These are phyloP conservation scores for Archegozetes longisetosus DNA, from an alignment of 1,140 invertebrate genomes.

Conservation along the genomic window DNA sequence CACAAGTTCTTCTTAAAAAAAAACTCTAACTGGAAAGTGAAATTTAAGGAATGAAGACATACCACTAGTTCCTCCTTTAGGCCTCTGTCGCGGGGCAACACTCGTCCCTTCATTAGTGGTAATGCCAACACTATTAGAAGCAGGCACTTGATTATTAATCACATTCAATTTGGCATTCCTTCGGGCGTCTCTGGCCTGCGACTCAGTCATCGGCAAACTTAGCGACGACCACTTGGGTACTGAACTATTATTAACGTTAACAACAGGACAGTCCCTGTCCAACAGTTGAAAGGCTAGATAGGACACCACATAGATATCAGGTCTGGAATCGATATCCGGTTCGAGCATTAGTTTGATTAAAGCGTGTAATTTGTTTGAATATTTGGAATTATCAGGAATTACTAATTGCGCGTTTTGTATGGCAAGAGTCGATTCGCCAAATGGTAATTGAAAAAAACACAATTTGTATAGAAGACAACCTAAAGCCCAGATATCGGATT, in stretches of 20 bases:
- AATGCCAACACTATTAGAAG: constrained; percentile 23
- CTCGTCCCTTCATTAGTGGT: constrained; percentile 44
- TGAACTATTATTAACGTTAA: constrained; percentile 46
- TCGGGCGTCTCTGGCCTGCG: not conserved
- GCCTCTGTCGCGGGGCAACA: constrained; percentile 64
- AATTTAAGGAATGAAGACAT: not conserved
- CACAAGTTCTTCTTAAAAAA: too few relatives aligned
- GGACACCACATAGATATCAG: constrained; percentile 78
- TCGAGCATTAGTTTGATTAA: constrained; percentile 61
- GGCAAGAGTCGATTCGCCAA: constrained; percentile 80
- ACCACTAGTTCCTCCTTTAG: constrained; percentile 35
- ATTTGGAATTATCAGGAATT: constrained; percentile 66
- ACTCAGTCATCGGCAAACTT: not conserved
- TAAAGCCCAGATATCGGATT: constrained; percentile 81
- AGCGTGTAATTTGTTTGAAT: constrained; percentile 36
- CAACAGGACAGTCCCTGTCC: constrained; percentile 57
- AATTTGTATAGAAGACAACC: constrained; percentile 81
- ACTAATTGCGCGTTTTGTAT: constrained; percentile 79
- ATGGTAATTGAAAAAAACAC: constrained; percentile 79
- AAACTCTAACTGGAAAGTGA: too few relatives aligned
- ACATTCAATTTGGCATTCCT: not conserved
- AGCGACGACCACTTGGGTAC: constrained; percentile 6
- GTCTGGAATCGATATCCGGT: constrained; percentile 57
- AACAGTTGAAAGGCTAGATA: constrained; percentile 53
- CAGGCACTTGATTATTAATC: not conserved